These are phyloP conservation scores for Poeciliopsis prolifica DNA, from an alignment of 2,113 vertebrate species.

Conservation along the genomic window DNA sequence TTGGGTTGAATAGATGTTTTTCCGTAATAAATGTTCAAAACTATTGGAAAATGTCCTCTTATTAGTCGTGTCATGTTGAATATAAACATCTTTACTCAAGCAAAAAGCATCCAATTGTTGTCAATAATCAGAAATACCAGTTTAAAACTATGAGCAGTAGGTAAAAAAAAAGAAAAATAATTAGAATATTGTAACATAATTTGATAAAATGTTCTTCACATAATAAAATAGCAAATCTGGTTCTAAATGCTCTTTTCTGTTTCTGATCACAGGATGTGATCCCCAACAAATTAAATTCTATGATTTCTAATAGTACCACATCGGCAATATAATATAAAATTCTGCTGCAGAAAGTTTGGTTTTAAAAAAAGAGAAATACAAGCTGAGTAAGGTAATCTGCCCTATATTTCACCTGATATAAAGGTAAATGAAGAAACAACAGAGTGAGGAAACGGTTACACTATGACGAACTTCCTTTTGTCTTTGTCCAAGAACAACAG, in stretches of 20 bases:
- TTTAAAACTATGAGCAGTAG: not conserved
- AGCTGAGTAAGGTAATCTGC: not conserved
- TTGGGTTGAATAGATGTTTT: no score
- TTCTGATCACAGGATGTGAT: not conserved
- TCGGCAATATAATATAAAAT: not conserved
- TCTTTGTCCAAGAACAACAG: conserved; percentile 56
- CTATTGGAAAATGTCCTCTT: no score
- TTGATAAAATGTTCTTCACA: no score
- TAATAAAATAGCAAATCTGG: no score
- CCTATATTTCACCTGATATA: no score
- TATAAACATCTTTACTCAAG: no score
- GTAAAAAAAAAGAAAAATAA: not conserved
- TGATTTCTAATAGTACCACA: not conserved
- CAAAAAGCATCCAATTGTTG: no score
- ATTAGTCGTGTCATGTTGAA: no score
- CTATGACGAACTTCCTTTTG: conserved; percentile 12
- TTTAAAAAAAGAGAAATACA: not conserved
- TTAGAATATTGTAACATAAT: not conserved
- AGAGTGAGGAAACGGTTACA: conserved; percentile 30
- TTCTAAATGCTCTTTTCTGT: not conserved
- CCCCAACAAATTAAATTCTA: not conserved
- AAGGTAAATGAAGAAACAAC: not conserved
- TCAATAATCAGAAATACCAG: not conserved
- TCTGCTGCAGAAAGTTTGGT: not conserved
- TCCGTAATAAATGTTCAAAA: no score